These are phyloP conservation scores for Poeciliopsis gracilis DNA, from an alignment of 2,797 vertebrate genomes.

Conservation along the genomic window DNA sequence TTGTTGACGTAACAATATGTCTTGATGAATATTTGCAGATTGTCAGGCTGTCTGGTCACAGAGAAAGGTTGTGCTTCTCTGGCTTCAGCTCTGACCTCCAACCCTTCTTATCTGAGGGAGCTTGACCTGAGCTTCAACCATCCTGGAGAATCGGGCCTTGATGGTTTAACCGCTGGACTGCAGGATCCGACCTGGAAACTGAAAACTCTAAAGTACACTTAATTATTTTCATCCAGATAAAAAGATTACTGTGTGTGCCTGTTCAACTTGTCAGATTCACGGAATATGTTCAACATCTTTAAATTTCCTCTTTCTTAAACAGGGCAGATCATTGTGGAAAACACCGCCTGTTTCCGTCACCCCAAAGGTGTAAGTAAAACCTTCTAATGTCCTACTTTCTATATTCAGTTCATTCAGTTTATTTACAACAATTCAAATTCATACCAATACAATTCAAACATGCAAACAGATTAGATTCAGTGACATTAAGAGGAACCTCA, in stretches of 20 bases:
- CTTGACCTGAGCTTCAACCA: conserved; percentile 18
- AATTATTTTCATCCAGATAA: neutral
- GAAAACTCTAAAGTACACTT: conserved; percentile 9
- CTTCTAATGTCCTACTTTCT: neutral
- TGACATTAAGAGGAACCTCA: no score
- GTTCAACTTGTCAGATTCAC: neutral
- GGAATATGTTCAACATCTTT: neutral
- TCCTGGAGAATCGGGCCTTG: neutral
- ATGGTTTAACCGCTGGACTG: neutral
- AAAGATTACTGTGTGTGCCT: neutral
- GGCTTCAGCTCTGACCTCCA: no score
- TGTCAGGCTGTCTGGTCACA: conserved; percentile 12
- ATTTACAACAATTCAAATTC: neutral
- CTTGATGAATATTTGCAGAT: neutral
- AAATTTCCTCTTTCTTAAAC: neutral
- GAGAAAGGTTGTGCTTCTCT: neutral
- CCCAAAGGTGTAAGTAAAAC: conserved; percentile 34
- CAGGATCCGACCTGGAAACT: neutral
- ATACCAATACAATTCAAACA: no score
- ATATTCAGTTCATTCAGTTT: neutral
- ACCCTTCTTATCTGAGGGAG: neutral
- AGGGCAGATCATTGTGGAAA: conserved; percentile 39
- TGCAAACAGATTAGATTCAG: no score
- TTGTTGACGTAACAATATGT: no score
- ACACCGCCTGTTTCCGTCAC: conserved; percentile 18